Evolutionary conservation across 2,113 vertebrate species (phyloP), one percentile per base, ranked within the genome.

Genomic region (Corythornis cristatus): DNA sequence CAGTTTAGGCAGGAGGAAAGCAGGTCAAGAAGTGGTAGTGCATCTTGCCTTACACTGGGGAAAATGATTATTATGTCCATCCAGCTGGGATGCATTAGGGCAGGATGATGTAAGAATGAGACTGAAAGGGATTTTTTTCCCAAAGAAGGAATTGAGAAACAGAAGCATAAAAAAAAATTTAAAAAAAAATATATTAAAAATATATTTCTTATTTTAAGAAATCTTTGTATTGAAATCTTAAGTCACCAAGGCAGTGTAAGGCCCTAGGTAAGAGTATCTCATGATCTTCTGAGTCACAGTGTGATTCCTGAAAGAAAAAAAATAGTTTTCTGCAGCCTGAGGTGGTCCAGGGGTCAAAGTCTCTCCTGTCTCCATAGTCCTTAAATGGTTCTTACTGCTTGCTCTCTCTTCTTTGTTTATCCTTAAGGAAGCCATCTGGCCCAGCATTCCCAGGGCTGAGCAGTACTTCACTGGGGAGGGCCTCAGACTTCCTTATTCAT

Each of bases 91-190:
- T 73, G 42, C 29, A 89, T 94, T 94, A 95, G 25, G 78, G 60
- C 28, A 92, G 81, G 81, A 88, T 94, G 95, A 94, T 80, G 79
- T 96, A 94, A 95, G 74, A 71, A 92, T 87, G 81, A 91, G 91
- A 74, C 42, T 76, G 72, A 89, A 94, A 87, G 8, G 6, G 42
- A 75, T 58, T 90, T 93, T 96, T 96, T 96, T 94, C 78, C 92
- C 95, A 96, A 96, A 96, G 92, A 96, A 95, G 96, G 92, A 93
- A 70, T 73, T 82, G 62, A 94, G 43, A 71, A 33, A 86, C 15
- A 75, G 58, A 82, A 82, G 35, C 9, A 4, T 2, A 56, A 65
- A 72, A 46, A 21, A 2, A 37, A 37, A 37, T 9, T 37, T 9
- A 9, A 37, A 42, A 23, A 31, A 15, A 4, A 43, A 21, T 22